Conservation (phyloP, 2,113 vertebrate species). For the Propithecus coquereli region DNA sequence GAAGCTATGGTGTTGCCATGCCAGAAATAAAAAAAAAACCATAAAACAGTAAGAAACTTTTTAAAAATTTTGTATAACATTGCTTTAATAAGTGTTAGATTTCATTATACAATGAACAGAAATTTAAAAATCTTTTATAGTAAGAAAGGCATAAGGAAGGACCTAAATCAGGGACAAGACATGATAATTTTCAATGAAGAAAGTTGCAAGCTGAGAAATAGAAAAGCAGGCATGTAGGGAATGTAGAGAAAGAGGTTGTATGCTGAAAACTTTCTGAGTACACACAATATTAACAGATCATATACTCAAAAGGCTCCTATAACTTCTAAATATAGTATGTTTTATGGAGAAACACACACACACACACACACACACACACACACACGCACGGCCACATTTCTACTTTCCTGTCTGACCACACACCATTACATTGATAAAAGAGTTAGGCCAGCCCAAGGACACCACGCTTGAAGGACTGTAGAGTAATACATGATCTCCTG, state of each 20-base stretch:
- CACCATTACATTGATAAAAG: not conserved
- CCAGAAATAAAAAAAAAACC: not conserved
- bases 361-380: not conserved
- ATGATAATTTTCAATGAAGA: not conserved
- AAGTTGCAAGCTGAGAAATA: not conserved
- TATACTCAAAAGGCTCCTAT: not conserved
- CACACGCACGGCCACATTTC: not conserved
- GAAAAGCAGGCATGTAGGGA: not conserved
- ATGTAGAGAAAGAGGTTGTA: not conserved
- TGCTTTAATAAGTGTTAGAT: not conserved
- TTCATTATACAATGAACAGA: not conserved
- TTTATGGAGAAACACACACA: not conserved
- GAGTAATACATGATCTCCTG: not conserved
- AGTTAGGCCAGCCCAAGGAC: not conserved
- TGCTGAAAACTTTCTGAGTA: not conserved
- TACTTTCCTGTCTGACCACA: not conserved
- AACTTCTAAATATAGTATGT: not conserved
- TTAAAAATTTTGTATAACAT: not conserved
- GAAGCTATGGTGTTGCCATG: not conserved
- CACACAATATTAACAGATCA: not conserved
- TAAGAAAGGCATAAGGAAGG: not conserved
- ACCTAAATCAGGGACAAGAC: not conserved
- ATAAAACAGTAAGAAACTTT: not conserved
- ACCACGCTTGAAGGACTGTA: not conserved
- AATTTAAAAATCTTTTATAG: not conserved